Evolutionary conservation across 2,113 vertebrate species (phyloP).

Genomic region (Promerops cafer): DNA sequence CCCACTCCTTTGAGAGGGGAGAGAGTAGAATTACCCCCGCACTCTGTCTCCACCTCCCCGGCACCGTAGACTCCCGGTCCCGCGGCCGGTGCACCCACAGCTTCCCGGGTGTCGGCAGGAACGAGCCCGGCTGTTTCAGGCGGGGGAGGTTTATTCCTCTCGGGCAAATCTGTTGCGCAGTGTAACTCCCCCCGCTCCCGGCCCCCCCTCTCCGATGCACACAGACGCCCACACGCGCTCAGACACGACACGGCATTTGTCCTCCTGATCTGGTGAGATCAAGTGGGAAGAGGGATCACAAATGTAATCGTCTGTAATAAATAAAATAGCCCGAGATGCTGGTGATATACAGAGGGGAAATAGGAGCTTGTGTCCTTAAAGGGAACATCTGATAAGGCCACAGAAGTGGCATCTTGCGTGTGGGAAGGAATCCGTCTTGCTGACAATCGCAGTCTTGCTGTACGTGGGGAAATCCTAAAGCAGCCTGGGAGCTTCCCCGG

Average conservation of each 20-base stretch:
- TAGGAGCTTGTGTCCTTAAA: slow-evolving; percentile 40
- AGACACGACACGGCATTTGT: background rate
- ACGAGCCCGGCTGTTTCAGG: slow-evolving; percentile 5
- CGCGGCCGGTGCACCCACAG: background rate
- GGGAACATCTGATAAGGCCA: slow-evolving; percentile 37
- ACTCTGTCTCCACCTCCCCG: background rate
- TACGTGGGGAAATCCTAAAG: slow-evolving; percentile 52
- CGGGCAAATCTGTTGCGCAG: slow-evolving; percentile 8
- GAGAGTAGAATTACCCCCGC: background rate
- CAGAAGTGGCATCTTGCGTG: slow-evolving; percentile 6
- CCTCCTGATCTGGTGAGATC: slow-evolving; percentile 26
- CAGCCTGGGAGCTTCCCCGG: background rate
- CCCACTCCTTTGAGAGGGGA: background rate
- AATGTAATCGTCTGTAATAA: slow-evolving; percentile 64
- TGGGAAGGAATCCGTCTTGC: slow-evolving; percentile 36
- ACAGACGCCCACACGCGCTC: background rate
- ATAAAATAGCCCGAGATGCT: slow-evolving; percentile 50
- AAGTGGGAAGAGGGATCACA: slow-evolving; percentile 47
- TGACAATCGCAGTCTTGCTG: slow-evolving; percentile 13
- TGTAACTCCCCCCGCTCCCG: background rate
- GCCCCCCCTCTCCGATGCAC: background rate
- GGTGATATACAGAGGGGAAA: slow-evolving; percentile 9
- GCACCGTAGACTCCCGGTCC: rapidly evolving
- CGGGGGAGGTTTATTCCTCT: background rate
- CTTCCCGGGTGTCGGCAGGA: background rate